These are phyloP conservation scores for Cynopterus brachyotis DNA, from an alignment of 2,113 vertebrate genomes.

Conservation along the genomic window DNA sequence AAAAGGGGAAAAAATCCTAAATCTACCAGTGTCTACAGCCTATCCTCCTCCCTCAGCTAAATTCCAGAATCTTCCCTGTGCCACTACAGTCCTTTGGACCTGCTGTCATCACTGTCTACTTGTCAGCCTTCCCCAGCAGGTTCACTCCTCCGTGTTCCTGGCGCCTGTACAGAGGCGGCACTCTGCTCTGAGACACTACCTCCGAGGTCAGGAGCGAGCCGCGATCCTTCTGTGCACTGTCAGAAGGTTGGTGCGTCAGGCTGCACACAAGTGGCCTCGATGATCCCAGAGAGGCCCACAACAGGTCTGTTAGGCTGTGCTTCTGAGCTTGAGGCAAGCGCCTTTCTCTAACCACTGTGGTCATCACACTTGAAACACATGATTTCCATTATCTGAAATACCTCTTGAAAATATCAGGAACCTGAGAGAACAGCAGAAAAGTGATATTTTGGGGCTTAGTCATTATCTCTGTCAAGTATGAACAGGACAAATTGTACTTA, in stretches of 20 bases:
- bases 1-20: background rate
- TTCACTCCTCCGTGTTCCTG: background rate
- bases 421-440: background rate
- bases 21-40: background rate
- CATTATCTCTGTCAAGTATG: background rate
- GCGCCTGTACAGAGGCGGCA: background rate
- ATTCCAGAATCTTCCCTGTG: background rate
- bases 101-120: background rate
- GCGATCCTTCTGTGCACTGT: fast-evolving
- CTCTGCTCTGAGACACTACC: background rate
- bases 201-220: background rate
- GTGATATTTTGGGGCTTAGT: background rate
- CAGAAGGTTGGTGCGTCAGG: background rate
- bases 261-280: background rate
- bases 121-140: background rate
- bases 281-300: background rate
- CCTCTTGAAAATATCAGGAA: background rate
- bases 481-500: background rate
- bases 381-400: constrained; percentile 8
- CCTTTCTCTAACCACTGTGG: background rate
- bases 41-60: background rate
- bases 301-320: background rate
- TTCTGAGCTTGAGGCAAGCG: background rate
- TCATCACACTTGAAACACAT: background rate
- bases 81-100: background rate